Conservation (phyloP, 1,140 invertebrate genomes). For the Trichonephila clavipes region DNA sequence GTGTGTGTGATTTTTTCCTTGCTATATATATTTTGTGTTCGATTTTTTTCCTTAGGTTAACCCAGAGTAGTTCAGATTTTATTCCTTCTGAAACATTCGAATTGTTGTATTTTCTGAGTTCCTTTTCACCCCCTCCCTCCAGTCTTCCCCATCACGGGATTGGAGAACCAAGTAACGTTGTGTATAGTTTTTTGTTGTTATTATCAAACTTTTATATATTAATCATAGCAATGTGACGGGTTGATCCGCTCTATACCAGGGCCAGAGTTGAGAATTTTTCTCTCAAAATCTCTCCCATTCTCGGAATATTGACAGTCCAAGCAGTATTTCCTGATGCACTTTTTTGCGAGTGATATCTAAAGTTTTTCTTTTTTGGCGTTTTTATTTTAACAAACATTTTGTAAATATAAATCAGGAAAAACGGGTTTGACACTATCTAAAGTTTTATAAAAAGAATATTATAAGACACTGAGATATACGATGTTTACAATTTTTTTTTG, state of each 20-base stretch:
- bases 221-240: constrained; percentile 14
- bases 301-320: not conserved
- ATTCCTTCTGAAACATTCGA: constrained; percentile 11
- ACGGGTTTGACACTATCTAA: too few relatives aligned
- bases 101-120: not conserved
- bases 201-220: constrained; percentile 10
- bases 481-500: too few relatives aligned
- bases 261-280: not conserved
- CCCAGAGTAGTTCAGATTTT: not conserved
- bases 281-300: not conserved
- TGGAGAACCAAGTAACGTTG: not conserved
- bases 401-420: too few relatives aligned
- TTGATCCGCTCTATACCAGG: not conserved
- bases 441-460: too few relatives aligned
- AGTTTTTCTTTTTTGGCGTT: not conserved
- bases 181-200: not conserved
- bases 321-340: not conserved
- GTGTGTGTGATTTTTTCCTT: not conserved
- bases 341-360: not conserved
- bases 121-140: not conserved
- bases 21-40: constrained; percentile 35
- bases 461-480: too few relatives aligned
- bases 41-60: not conserved
- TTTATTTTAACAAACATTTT: too few relatives aligned
- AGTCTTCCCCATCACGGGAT: not conserved